Evolutionary conservation across 2,888 invertebrate genomes (phyloP).

Genomic region (Spisula subtruncata): DNA sequence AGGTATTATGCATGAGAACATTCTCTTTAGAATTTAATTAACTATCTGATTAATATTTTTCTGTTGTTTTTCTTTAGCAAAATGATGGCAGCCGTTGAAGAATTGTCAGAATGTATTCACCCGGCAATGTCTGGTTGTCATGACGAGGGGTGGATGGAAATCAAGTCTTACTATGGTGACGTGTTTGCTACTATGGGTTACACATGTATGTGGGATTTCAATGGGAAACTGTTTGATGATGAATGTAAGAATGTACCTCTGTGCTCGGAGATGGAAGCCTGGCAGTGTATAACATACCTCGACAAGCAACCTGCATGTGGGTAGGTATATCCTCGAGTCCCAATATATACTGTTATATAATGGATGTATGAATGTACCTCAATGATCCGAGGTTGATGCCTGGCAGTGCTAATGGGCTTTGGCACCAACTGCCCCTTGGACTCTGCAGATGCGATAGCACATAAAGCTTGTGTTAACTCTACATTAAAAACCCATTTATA

Average conservation of each 20-base stretch:
- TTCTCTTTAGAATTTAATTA: too few species aligned
- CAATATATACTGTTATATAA: background rate
- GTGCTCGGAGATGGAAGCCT: slow-evolving; percentile 45
- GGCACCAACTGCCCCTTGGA: too few species aligned
- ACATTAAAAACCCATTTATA: too few species aligned
- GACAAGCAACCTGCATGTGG: slow-evolving; percentile 30
- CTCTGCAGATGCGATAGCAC: too few species aligned
- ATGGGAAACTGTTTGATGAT: slow-evolving; percentile 6
- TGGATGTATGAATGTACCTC: too few species aligned
- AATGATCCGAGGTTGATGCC: too few species aligned
- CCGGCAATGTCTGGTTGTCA: slow-evolving; percentile 6
- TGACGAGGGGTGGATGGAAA: background rate
- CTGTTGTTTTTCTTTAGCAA: slow-evolving; percentile 13
- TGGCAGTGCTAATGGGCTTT: too few species aligned
- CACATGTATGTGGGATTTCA: slow-evolving; percentile 26
- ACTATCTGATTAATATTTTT: background rate
- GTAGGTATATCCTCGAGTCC: slow-evolving; percentile 33
- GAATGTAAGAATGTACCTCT: slow-evolving; percentile 35
- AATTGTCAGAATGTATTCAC: slow-evolving; percentile 31
- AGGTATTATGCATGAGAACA: too few species aligned
- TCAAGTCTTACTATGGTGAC: slow-evolving; percentile 23
- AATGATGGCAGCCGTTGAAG: slow-evolving; percentile 21
- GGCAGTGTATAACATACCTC: slow-evolving; percentile 28
- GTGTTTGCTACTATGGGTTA: slow-evolving; percentile 24
- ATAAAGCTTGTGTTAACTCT: too few species aligned